Evolutionary conservation across 2,888 invertebrate genomes (phyloP), one percentile per base, ranked within the genome.

Genomic region (Drosophila borealis): DNA sequence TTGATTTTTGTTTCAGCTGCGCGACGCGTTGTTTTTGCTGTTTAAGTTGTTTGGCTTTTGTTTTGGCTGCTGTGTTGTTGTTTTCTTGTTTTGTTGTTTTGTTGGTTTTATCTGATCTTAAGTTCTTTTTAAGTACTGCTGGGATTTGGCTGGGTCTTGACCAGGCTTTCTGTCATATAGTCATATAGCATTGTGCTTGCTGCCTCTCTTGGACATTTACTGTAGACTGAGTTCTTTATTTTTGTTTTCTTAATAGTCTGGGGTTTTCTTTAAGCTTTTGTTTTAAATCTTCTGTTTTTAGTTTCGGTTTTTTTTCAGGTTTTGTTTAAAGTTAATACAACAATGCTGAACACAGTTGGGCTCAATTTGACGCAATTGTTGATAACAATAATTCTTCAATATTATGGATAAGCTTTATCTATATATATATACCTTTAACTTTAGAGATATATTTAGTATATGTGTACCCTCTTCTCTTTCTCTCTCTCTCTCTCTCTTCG

Each of bases 11-110:
- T 37, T 50, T 55, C 49, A 46, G 4, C 17, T 48, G 10, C 37
- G 39, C 57, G 57, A n/a, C 48, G 48, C 45, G 54, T 57, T 67
- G 54, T 53, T 67, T 48, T 33, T 39, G 4, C n/a, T 29, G 25
- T 34, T 29, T 2, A 41, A 17, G 25, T 17, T 54, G 19, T 36
- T 36, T 29, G 44, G 14, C 17, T 61, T 51, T 61, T 48, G 21
- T n/a, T 46, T 21, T 14, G 29, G 36, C 8, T 46, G 6, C 4
- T 69, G 19, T 45, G 11, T 29, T 41, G 45, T 53, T 50, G 17
- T 46, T 62, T 41, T 54, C 21, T 29, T 21, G n/a, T 25, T 33
- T 25, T 36, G 4, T n/a, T n/a, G 13, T 37, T 41, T 41, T 37
- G 19, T 29, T 29, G 29, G 29, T 29, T 36, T 50, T n/a, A 0